Evolutionary conservation across 2,888 invertebrate species (phyloP), one percentile per base, ranked within the genome.

Genomic region (Spilarctia lutea): DNA sequence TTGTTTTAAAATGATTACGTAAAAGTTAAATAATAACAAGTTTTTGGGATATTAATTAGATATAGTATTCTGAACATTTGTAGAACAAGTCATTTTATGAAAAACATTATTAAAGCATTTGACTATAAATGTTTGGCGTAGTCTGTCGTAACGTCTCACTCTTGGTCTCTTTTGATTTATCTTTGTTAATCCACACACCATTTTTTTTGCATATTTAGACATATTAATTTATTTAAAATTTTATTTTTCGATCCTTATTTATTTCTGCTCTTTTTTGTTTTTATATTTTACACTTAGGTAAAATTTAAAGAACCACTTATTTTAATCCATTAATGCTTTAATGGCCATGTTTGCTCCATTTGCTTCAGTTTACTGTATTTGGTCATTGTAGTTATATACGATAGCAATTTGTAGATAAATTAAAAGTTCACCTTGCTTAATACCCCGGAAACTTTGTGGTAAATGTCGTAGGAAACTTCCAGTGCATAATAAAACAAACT

Each of bases 401-500:
- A 48, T 56, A 56, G 24, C 52, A 67, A 39, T 27, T 42, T 56
- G 18, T 68, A 45, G 35, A 56, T 39, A 56, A 67, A 24, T 56
- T 30, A 67, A 4, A 52, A 67, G 56, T 39, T 30, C n/a, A 35
- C 16, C 10, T 16, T 56, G 52, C 35, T n/a, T 56, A 35, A 39
- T 66, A 73, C 63, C 60, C 45, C 63, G 56, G 63, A 65, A 73
- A n/a, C 16, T 45, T 48, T 30, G 48, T 69, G 65, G 35, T 69
- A 65, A 73, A 65, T 35, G 52, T 69, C 39, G 65, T 52, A 52
- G 45, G 63, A 52, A 73, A 69, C 65, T 65, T 69, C 63, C 65
- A 73, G 65, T 18, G 65, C 39, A 69, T 73, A 69, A 73, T 63
- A 73, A 63, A 73, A 63, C 24, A 33, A n/a, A 68, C 45, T 69